Conservation (phyloP, 2,113 vertebrate species). For the Galemys pyrenaicus region DNA sequence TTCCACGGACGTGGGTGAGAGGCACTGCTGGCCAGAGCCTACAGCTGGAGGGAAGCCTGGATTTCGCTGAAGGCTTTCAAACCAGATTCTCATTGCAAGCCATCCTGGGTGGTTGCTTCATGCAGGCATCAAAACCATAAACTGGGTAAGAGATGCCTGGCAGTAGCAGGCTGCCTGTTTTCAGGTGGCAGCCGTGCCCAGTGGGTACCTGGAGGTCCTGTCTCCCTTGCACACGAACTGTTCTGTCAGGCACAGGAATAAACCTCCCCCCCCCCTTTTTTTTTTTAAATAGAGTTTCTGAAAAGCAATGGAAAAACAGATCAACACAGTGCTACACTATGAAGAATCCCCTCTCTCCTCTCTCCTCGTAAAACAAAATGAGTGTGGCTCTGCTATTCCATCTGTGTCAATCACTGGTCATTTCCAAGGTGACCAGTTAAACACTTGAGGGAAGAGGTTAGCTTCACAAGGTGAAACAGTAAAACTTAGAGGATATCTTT, state of each 20-base stretch:
- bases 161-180: neutral
- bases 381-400: neutral
- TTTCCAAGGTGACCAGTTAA: constrained; percentile 43
- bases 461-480: constrained; percentile 39
- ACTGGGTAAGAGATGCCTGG: neutral
- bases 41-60: neutral
- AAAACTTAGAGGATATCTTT: constrained; percentile 47
- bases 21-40: neutral
- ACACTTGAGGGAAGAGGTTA: neutral
- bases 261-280: too few species aligned
- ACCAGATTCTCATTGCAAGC: neutral
- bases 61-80: neutral
- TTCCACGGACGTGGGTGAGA: too few species aligned
- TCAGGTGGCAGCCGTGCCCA: neutral
- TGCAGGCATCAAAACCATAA: neutral
- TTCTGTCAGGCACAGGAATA: neutral
- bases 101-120: neutral
- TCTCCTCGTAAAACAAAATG: neutral
- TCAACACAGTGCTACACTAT: neutral
- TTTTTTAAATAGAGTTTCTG: constrained; percentile 14
- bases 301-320: constrained; percentile 36
- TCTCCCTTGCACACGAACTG: neutral
- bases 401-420: constrained; percentile 47
- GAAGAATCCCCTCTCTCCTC: neutral
- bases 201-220: neutral